A percentile compares a stretch with the other conserved stretches of the same genome.
These are phyloP conservation scores for Notospermus geniculatus DNA, from an alignment of 1,140 invertebrate species.

Conservation along the genomic window DNA sequence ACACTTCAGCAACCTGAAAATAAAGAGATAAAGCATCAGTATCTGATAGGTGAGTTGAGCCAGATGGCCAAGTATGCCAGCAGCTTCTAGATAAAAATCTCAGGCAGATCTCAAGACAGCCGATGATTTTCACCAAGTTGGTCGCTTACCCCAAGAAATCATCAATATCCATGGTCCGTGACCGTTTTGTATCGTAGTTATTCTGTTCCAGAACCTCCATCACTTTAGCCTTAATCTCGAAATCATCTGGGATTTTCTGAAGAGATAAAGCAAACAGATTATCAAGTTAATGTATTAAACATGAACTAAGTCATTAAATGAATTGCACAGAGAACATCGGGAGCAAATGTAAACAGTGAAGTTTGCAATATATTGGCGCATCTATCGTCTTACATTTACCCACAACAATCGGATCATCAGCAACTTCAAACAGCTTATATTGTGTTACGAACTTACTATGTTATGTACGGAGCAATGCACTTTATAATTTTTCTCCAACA, in stretches of 20 bases:
- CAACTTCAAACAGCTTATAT: constrained; percentile 18
- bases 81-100: too few species aligned
- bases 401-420: too few species aligned
- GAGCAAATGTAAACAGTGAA: too few species aligned
- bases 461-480: constrained; percentile 83
- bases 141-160: constrained; percentile 80
- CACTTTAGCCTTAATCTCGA: constrained; percentile 83
- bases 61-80: too few species aligned
- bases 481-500: constrained; percentile 90
- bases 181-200: constrained; percentile 73
- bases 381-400: too few species aligned
- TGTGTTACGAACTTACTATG: constrained; percentile 63
- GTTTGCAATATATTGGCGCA: too few species aligned
- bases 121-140: too few species aligned
- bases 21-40: constrained; percentile 19
- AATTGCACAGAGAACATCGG: not conserved
- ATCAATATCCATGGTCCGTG: constrained; percentile 93
- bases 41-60: too few species aligned
- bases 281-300: constrained; percentile 15
- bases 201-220: constrained; percentile 69
- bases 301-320: constrained; percentile 8
- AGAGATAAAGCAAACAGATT: constrained; percentile 42
- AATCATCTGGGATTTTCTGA: constrained; percentile 74
- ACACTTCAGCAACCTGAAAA: constrained; percentile 72
- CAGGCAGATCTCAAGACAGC: too few species aligned